These are phyloP conservation scores for Lipophrys pholis DNA, from an alignment of 2,113 vertebrate genomes.

Conservation along the genomic window DNA sequence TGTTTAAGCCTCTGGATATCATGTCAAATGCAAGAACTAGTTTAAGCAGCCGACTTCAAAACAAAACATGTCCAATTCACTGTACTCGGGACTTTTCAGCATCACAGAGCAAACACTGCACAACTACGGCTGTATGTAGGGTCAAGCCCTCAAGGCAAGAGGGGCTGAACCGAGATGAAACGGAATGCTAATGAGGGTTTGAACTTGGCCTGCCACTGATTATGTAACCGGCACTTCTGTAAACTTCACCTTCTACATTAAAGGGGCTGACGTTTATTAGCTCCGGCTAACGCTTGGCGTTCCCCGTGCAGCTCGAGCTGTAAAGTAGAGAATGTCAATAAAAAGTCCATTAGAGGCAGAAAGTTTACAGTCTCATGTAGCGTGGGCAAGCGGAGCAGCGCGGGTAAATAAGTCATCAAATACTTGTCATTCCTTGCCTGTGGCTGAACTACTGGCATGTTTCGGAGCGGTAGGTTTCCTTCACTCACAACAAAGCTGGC, in stretches of 20 bases:
- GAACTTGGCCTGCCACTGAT: constrained; percentile 38
- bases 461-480: constrained; percentile 13
- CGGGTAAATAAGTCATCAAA: constrained; percentile 20
- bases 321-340: constrained; percentile 59
- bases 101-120: constrained; percentile 29
- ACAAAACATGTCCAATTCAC: constrained; percentile 9
- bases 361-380: not conserved
- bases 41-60: constrained; percentile 40
- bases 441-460: constrained; percentile 28
- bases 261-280: constrained; percentile 27
- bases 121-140: not conserved
- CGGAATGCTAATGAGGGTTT: constrained; percentile 33
- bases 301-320: constrained; percentile 3
- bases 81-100: not conserved
- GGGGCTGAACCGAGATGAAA: constrained; percentile 38
- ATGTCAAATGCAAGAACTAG: constrained; percentile 45
- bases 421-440: constrained; percentile 38
- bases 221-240: constrained; percentile 41
- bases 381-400: not conserved
- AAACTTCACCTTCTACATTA: constrained; percentile 45
- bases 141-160: constrained; percentile 10
- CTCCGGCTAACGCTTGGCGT: not conserved
- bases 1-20: constrained; percentile 41
- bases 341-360: constrained; percentile 52
- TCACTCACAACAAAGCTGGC: constrained; percentile 7